A percentile compares a stretch with the other conserved stretches of the same genome.
Evolutionary conservation across 2,113 vertebrate species (phyloP).

Genomic region (Thinocorus orbignyianus): DNA sequence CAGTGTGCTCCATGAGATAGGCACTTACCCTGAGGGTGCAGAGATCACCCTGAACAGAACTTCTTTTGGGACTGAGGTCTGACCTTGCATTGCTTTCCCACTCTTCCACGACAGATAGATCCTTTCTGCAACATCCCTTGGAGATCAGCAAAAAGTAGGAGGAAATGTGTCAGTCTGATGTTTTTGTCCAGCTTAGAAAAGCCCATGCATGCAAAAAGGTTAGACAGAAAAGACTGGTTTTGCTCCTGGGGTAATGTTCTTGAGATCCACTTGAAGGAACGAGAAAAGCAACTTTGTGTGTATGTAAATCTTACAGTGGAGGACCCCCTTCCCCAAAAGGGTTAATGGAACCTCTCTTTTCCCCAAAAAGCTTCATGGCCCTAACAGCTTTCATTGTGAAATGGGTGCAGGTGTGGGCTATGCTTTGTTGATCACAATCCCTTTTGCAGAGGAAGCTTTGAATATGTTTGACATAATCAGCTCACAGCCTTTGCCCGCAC

Average conservation of each 20-base stretch:
- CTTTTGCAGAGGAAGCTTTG: constrained; percentile 86
- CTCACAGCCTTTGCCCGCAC: constrained; percentile 86
- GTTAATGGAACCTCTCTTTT: constrained; percentile 73
- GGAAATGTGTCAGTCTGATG: background rate
- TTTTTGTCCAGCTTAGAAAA: background rate
- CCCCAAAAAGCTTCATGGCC: constrained; percentile 71
- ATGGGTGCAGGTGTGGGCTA: constrained; percentile 88
- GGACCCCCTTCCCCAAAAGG: background rate
- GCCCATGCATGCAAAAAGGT: background rate
- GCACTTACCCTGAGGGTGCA: background rate
- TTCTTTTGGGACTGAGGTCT: background rate
- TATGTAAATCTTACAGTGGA: background rate
- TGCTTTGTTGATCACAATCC: constrained; percentile 95
- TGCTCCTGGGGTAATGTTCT: background rate
- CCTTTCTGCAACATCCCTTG: background rate
- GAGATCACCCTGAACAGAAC: background rate
- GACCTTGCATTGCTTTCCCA: background rate
- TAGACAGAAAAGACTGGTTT: background rate
- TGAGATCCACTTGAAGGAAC: background rate
- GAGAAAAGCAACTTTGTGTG: background rate
- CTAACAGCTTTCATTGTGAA: constrained; percentile 77
- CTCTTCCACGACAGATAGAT: background rate
- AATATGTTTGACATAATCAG: constrained; percentile 97
- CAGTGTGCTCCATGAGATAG: background rate
- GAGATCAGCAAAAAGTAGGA: background rate